phyloP scores from a whole-genome alignment of 1,140 invertebrate species.

The Babylonia areolata region DNA sequence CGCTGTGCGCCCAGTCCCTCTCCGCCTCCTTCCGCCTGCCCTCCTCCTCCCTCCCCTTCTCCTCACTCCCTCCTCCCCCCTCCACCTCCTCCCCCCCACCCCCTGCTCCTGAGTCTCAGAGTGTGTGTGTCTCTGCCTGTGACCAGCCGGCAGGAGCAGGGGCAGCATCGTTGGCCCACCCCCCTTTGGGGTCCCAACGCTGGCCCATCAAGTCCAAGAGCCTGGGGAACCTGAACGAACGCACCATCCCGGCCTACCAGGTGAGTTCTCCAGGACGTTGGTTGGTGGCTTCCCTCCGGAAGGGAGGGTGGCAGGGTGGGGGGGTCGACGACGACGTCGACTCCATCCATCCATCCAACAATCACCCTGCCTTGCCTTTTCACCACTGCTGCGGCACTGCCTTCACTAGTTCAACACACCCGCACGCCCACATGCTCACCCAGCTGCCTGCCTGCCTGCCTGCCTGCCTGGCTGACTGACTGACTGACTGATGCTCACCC shows the following conservation, averaged over 20 bases:
- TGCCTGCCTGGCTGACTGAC: too few relatives aligned
- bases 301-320: too few relatives aligned
- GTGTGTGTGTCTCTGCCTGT: slow-evolving; percentile 52
- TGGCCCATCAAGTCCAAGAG: slow-evolving; percentile 55
- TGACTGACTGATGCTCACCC: too few relatives aligned
- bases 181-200: slow-evolving; percentile 48
- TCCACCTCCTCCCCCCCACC: slow-evolving; percentile 30
- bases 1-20: not conserved
- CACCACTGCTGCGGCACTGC: too few relatives aligned
- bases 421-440: not conserved
- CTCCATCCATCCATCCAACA: too few relatives aligned
- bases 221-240: slow-evolving; percentile 58
- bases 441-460: not conserved
- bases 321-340: too few relatives aligned
- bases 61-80: slow-evolving; percentile 24
- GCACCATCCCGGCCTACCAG: slow-evolving; percentile 57
- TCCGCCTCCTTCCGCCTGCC: not conserved
- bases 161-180: too few relatives aligned
- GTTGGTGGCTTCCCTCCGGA: too few relatives aligned
- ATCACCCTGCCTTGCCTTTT: too few relatives aligned
- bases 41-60: not conserved
- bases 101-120: slow-evolving; percentile 41
- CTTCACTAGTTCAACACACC: not conserved
- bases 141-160: too few relatives aligned
- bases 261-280: too few relatives aligned